A percentile compares a stretch with the other conserved stretches of the same genome.
These are phyloP conservation scores for Sinodicranocentrus sp. DNA, from an alignment of 2,888 invertebrate species.

Conservation along the genomic window DNA sequence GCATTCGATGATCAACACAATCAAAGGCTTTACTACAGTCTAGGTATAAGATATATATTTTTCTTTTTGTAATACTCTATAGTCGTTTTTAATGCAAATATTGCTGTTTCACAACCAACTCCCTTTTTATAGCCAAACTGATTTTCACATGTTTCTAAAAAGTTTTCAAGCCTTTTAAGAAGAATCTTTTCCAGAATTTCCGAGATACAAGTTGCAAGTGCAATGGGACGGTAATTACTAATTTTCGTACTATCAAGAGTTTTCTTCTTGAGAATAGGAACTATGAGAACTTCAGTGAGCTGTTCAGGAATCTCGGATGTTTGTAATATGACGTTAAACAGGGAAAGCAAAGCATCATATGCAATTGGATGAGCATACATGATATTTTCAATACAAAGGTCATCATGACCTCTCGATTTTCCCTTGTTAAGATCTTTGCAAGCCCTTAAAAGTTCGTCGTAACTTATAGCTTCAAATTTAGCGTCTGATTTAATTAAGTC, in stretches of 20 bases:
- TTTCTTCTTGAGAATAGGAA: conserved; percentile 38
- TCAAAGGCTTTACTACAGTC: conserved; percentile 18
- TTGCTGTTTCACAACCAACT: conserved; percentile 35
- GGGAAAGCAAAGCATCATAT: too few species aligned
- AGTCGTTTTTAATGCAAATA: conserved; percentile 24
- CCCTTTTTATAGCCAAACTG: conserved; percentile 42
- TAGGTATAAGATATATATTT: conserved; percentile 11
- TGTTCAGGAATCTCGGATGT: conserved; percentile 18
- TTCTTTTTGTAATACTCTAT: conserved; percentile 14
- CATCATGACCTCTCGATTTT: too few species aligned
- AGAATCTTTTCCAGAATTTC: conserved; percentile 37
- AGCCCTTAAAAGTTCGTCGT: too few species aligned
- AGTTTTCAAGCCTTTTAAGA: neutral
- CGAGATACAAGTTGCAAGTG: conserved; percentile 14
- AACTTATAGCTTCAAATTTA: too few species aligned
- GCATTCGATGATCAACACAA: neutral
- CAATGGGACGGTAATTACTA: conserved; percentile 40
- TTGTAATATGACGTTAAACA: too few species aligned
- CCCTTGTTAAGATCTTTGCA: too few species aligned
- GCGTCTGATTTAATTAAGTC: too few species aligned
- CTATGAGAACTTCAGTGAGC: conserved; percentile 17
- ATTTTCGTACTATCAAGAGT: neutral
- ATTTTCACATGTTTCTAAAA: neutral
- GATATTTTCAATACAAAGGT: too few species aligned
- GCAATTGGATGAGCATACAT: too few species aligned